Percentiles rank a stretch among this genome's conserved stretches.
These are phyloP conservation scores for Osedax fenrisi DNA, from an alignment of 2,888 invertebrate species.

Conservation along the genomic window DNA sequence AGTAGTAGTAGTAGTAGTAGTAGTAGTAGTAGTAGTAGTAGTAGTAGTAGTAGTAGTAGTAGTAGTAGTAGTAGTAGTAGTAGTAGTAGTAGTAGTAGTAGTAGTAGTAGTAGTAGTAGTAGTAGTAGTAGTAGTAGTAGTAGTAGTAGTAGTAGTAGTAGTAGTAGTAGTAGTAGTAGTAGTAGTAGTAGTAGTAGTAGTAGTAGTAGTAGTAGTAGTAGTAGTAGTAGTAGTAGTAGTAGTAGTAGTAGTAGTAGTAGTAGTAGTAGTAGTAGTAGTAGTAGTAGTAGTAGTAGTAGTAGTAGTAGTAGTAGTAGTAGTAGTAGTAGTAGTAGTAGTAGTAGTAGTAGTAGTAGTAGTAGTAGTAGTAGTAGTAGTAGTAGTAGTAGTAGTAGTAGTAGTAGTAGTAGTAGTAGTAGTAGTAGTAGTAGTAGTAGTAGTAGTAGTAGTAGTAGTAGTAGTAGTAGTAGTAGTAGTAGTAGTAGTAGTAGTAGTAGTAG, in stretches of 20 bases:
- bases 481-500: no score
- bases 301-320: slow-evolving; percentile 2
- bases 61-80: not conserved
- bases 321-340: slow-evolving; percentile 11
- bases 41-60: not conserved
- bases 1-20: not conserved
- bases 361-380: not conserved
- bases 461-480: no score
- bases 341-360: slow-evolving; percentile 12
- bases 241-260: slow-evolving; percentile 5
- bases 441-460: no score
- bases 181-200: slow-evolving; percentile 9
- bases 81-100: slow-evolving; percentile 10
- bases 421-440: no score
- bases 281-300: not conserved
- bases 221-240: not conserved
- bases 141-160: slow-evolving; percentile 9
- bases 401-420: no score
- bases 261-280: not conserved
- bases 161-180: slow-evolving; percentile 12
- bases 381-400: not conserved
- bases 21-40: slow-evolving; percentile 18
- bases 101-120: slow-evolving; percentile 6
- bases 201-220: slow-evolving; percentile 15
- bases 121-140: slow-evolving; percentile 9